These are phyloP conservation scores for Pygoscelis antarcticus DNA, from an alignment of 2,113 vertebrate genomes.

Conservation along the genomic window DNA sequence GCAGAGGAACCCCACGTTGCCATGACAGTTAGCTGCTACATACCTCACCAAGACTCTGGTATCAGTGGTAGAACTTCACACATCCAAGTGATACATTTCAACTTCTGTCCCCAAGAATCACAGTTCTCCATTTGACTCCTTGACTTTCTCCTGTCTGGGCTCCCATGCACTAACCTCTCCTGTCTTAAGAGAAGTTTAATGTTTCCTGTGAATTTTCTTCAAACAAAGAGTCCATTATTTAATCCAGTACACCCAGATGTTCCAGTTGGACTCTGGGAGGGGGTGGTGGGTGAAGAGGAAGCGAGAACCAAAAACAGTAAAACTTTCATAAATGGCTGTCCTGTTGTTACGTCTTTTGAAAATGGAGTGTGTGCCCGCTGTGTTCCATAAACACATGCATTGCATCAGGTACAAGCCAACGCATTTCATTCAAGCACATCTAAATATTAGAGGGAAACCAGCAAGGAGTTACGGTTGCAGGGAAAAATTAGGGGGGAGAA, in stretches of 20 bases:
- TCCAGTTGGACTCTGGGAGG: background rate
- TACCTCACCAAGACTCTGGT: background rate
- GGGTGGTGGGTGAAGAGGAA: background rate
- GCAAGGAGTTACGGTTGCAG: background rate
- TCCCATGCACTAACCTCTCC: background rate
- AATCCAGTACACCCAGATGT: conserved; percentile 18
- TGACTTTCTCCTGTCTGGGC: background rate
- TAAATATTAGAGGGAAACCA: conserved; percentile 11
- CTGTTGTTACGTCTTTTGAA: conserved; percentile 17
- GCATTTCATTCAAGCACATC: background rate
- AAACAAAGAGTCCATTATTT: conserved; percentile 30
- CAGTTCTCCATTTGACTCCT: background rate
- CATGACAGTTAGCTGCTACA: accelerated
- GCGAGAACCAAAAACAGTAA: background rate
- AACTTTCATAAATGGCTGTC: conserved; percentile 17
- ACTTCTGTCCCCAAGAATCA: background rate
- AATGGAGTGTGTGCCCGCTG: background rate
- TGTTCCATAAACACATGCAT: background rate
- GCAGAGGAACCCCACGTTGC: background rate
- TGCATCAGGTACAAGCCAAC: background rate
- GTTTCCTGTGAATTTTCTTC: conserved; percentile 31
- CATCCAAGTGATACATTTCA: background rate
- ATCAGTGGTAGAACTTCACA: background rate
- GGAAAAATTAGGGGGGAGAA: background rate
- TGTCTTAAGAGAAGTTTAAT: background rate